Base-by-base conservation (phyloP, 2,797 vertebrate genomes). In the Mycteria americana region DNA sequence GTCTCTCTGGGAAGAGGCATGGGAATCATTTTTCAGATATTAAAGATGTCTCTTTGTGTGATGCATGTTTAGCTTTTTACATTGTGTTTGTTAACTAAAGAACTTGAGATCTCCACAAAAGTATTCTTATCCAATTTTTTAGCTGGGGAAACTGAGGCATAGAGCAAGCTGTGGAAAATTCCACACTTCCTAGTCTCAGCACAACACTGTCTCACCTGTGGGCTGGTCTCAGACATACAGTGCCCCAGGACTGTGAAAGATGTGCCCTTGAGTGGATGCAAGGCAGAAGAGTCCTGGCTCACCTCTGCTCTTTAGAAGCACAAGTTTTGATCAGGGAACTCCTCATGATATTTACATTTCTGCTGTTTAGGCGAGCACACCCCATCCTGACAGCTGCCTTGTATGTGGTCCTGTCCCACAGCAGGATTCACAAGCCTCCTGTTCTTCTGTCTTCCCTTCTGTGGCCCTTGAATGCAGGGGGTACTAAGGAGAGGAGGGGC, bases 251-350 rank as follows among this genome's bases (percentile, higher is more conserved):
- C 96, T 81, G 39, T 45, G 57, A 85, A 88, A 97, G 39, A 80
- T 45, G 5, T 95, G 90, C 35, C 92, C 96, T 67, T 97, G 92
- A 43, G 91, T 68, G 62, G 95, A 81, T 68, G 21, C 25, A 73
- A 45, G 65, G 50, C 25, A 7, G 17, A 59, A 19, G 17, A 41
- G 23, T 65, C 51, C 69, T 54, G 24, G 35, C 18, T 70, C 51
- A 60, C 23, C 11, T 54, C 33, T 31, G 39, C 46, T 76, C 45
- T 65, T 60, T 5, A 48, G 50, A 70, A 82, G 35, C 16, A 54
- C 13, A 57, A 78, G 18, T 46, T 87, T 39, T 50, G 33, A 37
- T 48, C 14, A 27, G 45, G 33, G 23, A 76, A 72, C 50, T 60
- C 64, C 17, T 70, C 25, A 10, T 2, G 2, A 39, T 30, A 25